Base-by-base conservation (phyloP, 2,113 vertebrate species). In the Hyaena hyaena region DNA sequence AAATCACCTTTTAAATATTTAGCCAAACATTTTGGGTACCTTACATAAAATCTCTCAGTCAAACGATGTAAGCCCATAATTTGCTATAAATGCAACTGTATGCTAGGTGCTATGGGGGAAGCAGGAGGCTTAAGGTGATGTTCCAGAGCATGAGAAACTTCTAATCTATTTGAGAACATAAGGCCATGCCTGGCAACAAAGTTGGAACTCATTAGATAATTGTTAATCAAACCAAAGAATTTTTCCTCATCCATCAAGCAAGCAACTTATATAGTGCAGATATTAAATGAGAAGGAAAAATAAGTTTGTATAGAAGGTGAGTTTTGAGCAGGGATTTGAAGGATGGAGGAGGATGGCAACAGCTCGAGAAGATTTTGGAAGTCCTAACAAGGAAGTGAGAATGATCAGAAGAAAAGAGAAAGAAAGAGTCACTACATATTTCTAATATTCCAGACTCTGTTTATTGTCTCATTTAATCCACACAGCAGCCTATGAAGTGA, bases 1-100 rank as follows among this genome's bases (percentile, higher is more conserved):
- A 69, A 90, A 66, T 63, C 45, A 48, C 53, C 35, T 94, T 95
- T 88, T 45, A 84, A 90, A 76, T 77, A 77, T 71, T 92, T n/a
- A 61, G 21, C 33, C 43, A 45, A 48, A 35, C 31, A 84, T 69
- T 83, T 55, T 55, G 16, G n/a, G 26, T 93, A 19, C 28, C 71
- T 80, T 90, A 58, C 1, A 17, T 28, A 90, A 84, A 58, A 80
- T 63, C 45, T 90, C 35, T 90, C 35, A 45, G 24, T 43, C 68
- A 65, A 69, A 66, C 26, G 83, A 68, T 45, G 24, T 23, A 11
- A 71, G 12, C 14, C 31, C 39, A 50, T 48, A 48, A 84, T 53
- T 95, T 28, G 33, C 63, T 80, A 55, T 61, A 81, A 50, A 68
- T 48, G 12, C 90, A 93, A 55, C n/a, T 63, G 11, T 14, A 79